Evolutionary conservation across 1,140 invertebrate species (phyloP).

Genomic region (Grapholita molesta): DNA sequence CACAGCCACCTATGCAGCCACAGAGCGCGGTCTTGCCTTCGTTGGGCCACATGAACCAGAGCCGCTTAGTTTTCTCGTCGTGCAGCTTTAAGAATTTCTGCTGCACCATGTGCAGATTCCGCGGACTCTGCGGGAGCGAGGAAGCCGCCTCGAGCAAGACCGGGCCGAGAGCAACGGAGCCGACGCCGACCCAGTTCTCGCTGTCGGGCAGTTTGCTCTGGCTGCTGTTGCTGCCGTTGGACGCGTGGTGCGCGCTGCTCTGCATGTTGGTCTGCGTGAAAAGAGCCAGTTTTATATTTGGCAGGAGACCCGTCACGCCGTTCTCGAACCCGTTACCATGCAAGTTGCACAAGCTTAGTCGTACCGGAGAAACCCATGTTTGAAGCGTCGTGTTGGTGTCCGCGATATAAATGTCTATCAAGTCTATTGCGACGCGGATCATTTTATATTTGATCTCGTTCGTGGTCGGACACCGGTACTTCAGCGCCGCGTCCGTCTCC

Average conservation of each 20-base stretch:
- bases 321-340: slow-evolving; percentile 94
- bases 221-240: slow-evolving; percentile 57
- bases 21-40: slow-evolving; percentile 85
- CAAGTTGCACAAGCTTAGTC: slow-evolving; percentile 94
- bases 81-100: slow-evolving; percentile 93
- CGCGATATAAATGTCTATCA: slow-evolving; percentile 93
- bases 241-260: slow-evolving; percentile 58
- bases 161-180: slow-evolving; percentile 92
- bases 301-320: slow-evolving; percentile 93
- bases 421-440: slow-evolving; percentile 93
- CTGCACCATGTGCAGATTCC: slow-evolving; percentile 87
- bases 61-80: slow-evolving; percentile 90
- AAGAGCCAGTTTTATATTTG: slow-evolving; percentile 79
- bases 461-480: slow-evolving; percentile 89
- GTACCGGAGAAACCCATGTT: slow-evolving; percentile 92
- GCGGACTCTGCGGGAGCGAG: slow-evolving; percentile 85
- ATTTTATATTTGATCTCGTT: slow-evolving; percentile 98
- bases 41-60: slow-evolving; percentile 96
- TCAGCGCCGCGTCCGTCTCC: slow-evolving; percentile 84
- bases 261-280: slow-evolving; percentile 74
- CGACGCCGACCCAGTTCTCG: slow-evolving; percentile 95
- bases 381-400: slow-evolving; percentile 93
- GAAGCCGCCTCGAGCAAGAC: slow-evolving; percentile 95
- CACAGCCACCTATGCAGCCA: slow-evolving; percentile 96
- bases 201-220: slow-evolving; percentile 69